A percentile compares a stretch with the other conserved stretches of the same genome.
Evolutionary conservation across 2,797 vertebrate genomes (phyloP).

Genomic region (Tympanoctomys barrerae): DNA sequence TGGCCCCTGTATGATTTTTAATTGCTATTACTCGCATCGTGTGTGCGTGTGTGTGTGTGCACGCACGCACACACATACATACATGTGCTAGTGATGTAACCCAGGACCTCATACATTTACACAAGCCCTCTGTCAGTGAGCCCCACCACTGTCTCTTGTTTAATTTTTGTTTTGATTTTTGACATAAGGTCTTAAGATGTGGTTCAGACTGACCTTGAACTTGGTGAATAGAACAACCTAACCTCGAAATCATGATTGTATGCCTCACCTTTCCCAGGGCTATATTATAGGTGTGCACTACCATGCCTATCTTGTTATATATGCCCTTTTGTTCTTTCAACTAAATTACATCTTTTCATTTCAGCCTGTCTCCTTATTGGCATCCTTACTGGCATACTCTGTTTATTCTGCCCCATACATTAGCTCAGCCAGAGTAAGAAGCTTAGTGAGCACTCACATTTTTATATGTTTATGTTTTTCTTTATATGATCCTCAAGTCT

Average conservation of each 20-base stretch:
- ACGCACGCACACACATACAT: no score
- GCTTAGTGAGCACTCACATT: neutral
- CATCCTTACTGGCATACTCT: conserved; percentile 28
- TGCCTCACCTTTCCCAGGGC: neutral
- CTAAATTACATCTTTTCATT: conserved; percentile 22
- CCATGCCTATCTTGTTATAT: neutral
- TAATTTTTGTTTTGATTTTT: no score
- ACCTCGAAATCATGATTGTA: neutral
- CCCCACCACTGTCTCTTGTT: no score
- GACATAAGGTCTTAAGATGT: neutral
- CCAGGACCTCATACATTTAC: neutral
- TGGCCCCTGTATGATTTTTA: conserved; percentile 42
- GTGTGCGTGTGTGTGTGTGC: neutral
- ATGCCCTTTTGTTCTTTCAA: conserved; percentile 12
- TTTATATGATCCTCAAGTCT: conserved; percentile 24
- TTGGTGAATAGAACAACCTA: neutral
- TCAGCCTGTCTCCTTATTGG: neutral
- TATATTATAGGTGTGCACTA: neutral
- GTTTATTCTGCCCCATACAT: neutral
- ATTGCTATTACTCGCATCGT: neutral
- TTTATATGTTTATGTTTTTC: conserved; percentile 36
- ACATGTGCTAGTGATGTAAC: neutral
- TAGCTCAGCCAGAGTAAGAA: neutral
- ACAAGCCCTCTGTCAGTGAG: neutral
- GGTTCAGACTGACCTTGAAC: neutral